Evolutionary conservation across 2,113 vertebrate species (phyloP), one percentile per base, ranked within the genome.

Genomic region (Atrichornis clamosus): DNA sequence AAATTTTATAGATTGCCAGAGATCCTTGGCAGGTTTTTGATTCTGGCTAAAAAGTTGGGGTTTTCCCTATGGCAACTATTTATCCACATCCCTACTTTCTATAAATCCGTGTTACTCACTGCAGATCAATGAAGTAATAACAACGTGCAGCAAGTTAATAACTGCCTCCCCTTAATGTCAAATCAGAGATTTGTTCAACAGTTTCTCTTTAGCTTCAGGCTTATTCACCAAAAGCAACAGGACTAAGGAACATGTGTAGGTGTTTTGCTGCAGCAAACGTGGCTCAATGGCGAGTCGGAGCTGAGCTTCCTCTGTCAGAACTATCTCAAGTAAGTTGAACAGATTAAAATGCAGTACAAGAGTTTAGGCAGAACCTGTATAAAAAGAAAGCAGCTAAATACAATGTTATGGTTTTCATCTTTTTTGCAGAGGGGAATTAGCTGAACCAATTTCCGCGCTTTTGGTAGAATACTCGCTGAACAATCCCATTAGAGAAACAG

Each of bases 401-500:
- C 52, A 42, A 49, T 62, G 64, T 67, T 82, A 81, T 39, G 55
- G 67, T 37, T 95, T 89, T 73, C 47, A 1, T 73, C 50, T 82
- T 65, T 82, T 80, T 95, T 63, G 18, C 13, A 41, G 76, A 56
- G 28, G 30, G 37, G 89, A 95, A 97, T 96, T 93, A 95, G 56
- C 75, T 74, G 87, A 92, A 33, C 78, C 89, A 53, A 80, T 96
- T 95, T 93, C 90, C 0, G 1, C 0, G 1, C 63, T 91, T 91
- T 93, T 87, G 62, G 72, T 84, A 46, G 84, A 84, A 68, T 52
- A 82, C 13, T 82, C 69, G 26, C 83, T 83, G 94, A 96, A 68
- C 93, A 96, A 95, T 84, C 93, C 79, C 79, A 77, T 94, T 96
- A 95, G 65, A 92, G 80, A 84, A 85, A 88, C 6, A 93, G 93